Conservation (phyloP, 1,140 invertebrate species). For the Plodia interpunctella region DNA sequence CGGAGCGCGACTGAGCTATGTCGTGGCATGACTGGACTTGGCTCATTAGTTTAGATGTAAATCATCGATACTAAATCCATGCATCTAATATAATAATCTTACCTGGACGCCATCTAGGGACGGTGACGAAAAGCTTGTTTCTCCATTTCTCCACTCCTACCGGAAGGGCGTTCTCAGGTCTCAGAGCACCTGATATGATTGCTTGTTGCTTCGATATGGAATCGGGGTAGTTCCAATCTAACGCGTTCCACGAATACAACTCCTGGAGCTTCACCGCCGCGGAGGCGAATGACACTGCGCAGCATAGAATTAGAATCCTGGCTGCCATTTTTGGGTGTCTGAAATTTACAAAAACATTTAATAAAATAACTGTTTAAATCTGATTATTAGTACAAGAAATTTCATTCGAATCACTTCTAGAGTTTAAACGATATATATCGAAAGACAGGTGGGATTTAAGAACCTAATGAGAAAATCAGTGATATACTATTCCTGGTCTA, state of each 20-base stretch:
- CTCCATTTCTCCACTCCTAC: slow-evolving; percentile 88
- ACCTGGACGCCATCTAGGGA: slow-evolving; percentile 83
- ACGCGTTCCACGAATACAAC: slow-evolving; percentile 83
- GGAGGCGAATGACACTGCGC: slow-evolving; percentile 45
- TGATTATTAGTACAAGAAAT: no score
- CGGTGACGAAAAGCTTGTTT: slow-evolving; percentile 86
- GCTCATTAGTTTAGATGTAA: no score
- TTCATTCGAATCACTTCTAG: no score
- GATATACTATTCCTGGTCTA: no score
- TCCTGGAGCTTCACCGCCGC: slow-evolving; percentile 80
- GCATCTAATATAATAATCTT: slow-evolving; percentile 28
- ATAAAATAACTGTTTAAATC: background rate
- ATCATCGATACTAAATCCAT: background rate
- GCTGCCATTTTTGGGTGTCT: slow-evolving; percentile 39
- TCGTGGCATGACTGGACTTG: no score
- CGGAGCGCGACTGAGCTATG: no score
- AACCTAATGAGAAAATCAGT: no score
- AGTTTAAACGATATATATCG: no score
- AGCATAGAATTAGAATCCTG: slow-evolving; percentile 36
- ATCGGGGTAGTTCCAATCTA: slow-evolving; percentile 86
- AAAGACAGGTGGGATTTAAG: no score
- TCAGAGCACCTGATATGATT: slow-evolving; percentile 79
- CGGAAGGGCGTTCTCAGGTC: slow-evolving; percentile 86
- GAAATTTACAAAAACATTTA: slow-evolving; percentile 8
- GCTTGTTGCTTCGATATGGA: slow-evolving; percentile 79